Conservation (phyloP, 2,797 vertebrate species). For the Sebastes cheni region DNA sequence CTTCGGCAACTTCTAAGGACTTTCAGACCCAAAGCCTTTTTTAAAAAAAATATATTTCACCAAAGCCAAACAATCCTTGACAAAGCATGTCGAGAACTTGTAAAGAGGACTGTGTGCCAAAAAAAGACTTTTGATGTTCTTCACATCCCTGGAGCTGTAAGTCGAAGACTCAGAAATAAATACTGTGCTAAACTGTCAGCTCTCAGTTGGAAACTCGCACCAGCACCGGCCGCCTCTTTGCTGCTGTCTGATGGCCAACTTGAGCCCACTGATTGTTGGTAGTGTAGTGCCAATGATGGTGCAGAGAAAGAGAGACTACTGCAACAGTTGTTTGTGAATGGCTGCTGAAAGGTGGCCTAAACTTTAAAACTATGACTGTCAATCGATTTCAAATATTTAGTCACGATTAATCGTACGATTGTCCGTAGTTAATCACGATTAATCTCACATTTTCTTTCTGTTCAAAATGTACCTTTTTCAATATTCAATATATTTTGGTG, state of each 20-base stretch:
- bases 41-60: background rate
- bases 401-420: no score
- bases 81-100: constrained; percentile 39
- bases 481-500: background rate
- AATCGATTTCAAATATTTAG: no score
- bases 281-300: background rate
- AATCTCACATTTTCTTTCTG: no score
- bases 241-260: constrained; percentile 24
- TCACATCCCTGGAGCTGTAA: constrained; percentile 21
- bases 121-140: constrained; percentile 28
- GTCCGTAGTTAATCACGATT: no score
- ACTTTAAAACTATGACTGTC: background rate
- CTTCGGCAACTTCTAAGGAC: constrained; percentile 4
- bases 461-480: background rate
- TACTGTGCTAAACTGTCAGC: constrained; percentile 23
- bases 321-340: background rate
- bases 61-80: constrained; percentile 30
- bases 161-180: constrained; percentile 24
- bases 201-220: constrained; percentile 16
- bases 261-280: background rate
- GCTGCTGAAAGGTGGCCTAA: background rate
- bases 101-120: constrained; percentile 4
- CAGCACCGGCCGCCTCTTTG: background rate
- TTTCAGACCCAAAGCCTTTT: background rate
- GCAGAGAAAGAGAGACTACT: background rate